Base-by-base conservation (phyloP, 2,888 invertebrate species). In the Drosophila robusta region DNA sequence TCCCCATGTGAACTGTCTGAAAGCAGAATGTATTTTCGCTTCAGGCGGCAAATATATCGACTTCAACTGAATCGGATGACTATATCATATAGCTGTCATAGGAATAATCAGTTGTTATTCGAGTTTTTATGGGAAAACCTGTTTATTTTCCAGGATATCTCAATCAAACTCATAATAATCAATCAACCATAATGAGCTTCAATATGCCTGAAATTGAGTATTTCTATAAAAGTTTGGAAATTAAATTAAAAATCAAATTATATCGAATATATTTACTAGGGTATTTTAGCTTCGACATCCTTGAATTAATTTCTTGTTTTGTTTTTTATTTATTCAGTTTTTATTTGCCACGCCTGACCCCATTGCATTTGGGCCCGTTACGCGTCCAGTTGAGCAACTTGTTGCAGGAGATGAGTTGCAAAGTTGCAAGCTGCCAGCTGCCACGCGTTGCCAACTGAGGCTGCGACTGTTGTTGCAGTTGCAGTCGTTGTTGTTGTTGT, bases 351-450 rank as follows among this genome's bases (percentile, higher is more conserved):
- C 45, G 55, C 12, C 62, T 82, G 82, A 82, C 82, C 89, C 73
- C 89, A 88, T 73, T 82, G 86, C 61, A 55, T 50, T 63, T 68
- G 52, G 54, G 68, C 46, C 84, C 76, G 80, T 68, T 79, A 77
- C 57, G 50, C 26, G 54, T 86, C 84, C 89, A 88, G 89, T 89
- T 86, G 52, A 57, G 62, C 90, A 88, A 85, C 85, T 88, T 78
- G 84, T 84, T 84, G 89, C 85, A 63, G 62, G 44, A 54, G 69
- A 69, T 71, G 75, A 65, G 52, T 71, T 60, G 58, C 50, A 42
- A 41, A 32, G 49, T 18, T 58, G 49, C 60, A 9, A 45, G 61
- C 34, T 56, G 42, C 32, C 34, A 51, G 36, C 56, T 60, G 61
- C 68, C 63, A 52, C 67, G 51, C 42, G 64, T 67, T 67, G 54